Conservation (phyloP, 2,113 vertebrate genomes). For the Plecotus auritus region DNA sequence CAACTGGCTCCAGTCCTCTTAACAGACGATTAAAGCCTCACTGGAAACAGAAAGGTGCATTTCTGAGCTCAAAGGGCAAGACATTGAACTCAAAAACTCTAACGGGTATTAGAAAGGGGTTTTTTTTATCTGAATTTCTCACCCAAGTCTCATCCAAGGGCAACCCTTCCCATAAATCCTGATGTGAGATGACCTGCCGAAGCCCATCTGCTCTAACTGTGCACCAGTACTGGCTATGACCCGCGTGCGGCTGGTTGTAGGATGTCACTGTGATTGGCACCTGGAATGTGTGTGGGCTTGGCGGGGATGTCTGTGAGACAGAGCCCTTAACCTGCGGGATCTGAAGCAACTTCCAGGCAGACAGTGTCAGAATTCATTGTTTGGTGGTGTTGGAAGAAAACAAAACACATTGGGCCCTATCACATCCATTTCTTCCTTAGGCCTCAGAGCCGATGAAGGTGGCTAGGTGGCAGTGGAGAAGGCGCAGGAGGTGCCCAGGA, state of each 20-base stretch:
- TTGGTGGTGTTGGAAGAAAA: not conserved
- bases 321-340: not conserved
- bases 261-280: not conserved
- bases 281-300: not conserved
- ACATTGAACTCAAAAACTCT: not conserved
- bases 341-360: not conserved
- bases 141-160: slow-evolving; percentile 10
- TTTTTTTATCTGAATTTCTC: slow-evolving; percentile 54
- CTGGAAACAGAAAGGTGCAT: not conserved
- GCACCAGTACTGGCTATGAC: not conserved
- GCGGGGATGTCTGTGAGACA: not conserved
- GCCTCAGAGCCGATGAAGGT: not conserved
- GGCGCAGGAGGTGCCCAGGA: not conserved
- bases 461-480: not conserved
- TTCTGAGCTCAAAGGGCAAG: slow-evolving; percentile 41
- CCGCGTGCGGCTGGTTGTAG: not conserved
- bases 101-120: not conserved
- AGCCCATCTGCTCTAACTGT: not conserved
- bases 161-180: slow-evolving; percentile 32
- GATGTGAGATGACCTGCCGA: slow-evolving; percentile 31
- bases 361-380: not conserved
- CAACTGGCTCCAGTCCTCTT: not conserved
- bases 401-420: not conserved
- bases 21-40: not conserved
- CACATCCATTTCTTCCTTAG: not conserved